A percentile compares a stretch with the other conserved stretches of the same genome.
These are phyloP conservation scores for Triops cancriformis DNA, from an alignment of 1,140 invertebrate species.

Conservation along the genomic window DNA sequence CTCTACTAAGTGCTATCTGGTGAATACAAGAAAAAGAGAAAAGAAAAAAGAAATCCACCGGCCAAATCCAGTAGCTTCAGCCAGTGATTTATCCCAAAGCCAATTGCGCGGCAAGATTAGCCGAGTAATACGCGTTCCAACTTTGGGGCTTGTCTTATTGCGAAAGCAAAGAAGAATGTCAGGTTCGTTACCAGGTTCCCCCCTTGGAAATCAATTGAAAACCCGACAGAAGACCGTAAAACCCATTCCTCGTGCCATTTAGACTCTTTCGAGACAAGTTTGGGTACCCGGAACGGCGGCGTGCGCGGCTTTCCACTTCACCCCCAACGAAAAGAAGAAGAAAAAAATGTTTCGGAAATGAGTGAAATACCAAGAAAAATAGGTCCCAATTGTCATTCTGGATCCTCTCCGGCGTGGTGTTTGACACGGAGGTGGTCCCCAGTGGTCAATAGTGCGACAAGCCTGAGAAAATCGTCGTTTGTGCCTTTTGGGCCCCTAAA, in stretches of 20 bases:
- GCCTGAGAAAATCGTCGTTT: constrained; percentile 13
- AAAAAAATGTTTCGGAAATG: constrained; percentile 7
- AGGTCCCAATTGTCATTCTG: constrained; percentile 1
- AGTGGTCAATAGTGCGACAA: constrained; percentile 10
- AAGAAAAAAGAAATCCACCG: too few species aligned
- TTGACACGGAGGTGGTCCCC: constrained; percentile 3
- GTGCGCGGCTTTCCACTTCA: constrained; percentile 5
- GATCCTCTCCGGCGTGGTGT: neutral
- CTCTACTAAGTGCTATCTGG: too few species aligned
- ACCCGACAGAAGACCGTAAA: neutral
- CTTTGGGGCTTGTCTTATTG: too few species aligned
- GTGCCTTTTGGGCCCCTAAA: constrained; percentile 2
- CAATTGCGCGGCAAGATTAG: too few species aligned
- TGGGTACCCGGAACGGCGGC: constrained; percentile 11
- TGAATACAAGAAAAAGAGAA: too few species aligned
- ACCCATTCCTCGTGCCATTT: constrained; percentile 1
- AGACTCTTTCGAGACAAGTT: neutral
- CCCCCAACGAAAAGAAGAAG: neutral
- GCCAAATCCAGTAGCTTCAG: too few species aligned
- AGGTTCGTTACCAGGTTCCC: neutral
- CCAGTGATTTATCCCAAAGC: too few species aligned
- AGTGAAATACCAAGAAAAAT: constrained; percentile 2
- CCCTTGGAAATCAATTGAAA: neutral
- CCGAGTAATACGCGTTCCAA: too few species aligned
- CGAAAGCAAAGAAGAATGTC: neutral